These are phyloP conservation scores for Heteractis magnifica DNA, from an alignment of 92 coral and sea anemone species.

Conservation along the genomic window DNA sequence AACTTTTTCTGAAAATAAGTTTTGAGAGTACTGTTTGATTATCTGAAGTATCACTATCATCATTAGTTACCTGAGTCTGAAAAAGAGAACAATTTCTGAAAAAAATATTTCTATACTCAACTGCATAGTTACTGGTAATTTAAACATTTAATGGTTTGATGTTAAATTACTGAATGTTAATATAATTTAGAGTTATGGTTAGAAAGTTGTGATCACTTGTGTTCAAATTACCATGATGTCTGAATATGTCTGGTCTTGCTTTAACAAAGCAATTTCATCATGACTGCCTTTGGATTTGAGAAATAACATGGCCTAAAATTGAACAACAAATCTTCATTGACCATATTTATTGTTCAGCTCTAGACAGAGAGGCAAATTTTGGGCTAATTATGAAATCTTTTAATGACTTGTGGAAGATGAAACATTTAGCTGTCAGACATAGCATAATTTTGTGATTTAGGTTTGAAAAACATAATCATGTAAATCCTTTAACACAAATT, in stretches of 20 bases:
- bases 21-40: neutral
- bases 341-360: neutral
- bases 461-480: too few relatives aligned
- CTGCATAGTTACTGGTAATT: neutral
- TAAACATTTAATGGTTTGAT: neutral
- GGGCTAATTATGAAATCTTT: too few relatives aligned
- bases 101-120: neutral
- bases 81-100: neutral
- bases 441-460: too few relatives aligned
- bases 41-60: neutral
- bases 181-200: neutral
- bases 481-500: too few relatives aligned
- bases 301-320: constrained; percentile 80
- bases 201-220: constrained; percentile 19
- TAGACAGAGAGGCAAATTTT: neutral
- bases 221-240: constrained; percentile 68
- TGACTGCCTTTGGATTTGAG: constrained; percentile 70
- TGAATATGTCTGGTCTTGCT: constrained; percentile 64
- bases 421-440: too few relatives aligned
- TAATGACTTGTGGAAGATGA: too few relatives aligned
- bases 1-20: constrained; percentile 76
- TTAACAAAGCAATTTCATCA: constrained; percentile 78
- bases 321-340: constrained; percentile 31
- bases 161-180: neutral
- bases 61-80: neutral